These are phyloP conservation scores for Haliclona indistincta DNA, from an alignment of 37 sponge, comb jelly and placozoan genomes.

Conservation along the genomic window DNA sequence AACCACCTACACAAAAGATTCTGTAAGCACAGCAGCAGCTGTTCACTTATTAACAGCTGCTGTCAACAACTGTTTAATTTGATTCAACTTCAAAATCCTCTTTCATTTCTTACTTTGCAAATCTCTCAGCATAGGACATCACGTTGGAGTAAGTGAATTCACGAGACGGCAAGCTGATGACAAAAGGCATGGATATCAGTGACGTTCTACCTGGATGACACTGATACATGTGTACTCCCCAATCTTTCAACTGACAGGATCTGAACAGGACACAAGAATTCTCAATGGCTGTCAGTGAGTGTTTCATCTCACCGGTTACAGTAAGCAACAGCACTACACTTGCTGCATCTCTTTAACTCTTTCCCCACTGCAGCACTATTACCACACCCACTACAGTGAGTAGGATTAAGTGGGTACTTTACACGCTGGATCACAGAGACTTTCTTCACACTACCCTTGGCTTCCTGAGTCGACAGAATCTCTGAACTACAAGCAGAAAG, in stretches of 20 bases:
- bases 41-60: neutral
- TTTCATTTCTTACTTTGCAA: conserved; percentile 50
- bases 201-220: conserved; percentile 37
- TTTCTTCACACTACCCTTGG: conserved; percentile 14
- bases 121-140: conserved; percentile 35
- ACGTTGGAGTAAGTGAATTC: conserved; percentile 66
- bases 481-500: conserved; percentile 38
- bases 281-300: neutral
- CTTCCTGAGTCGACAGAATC: conserved; percentile 25
- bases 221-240: conserved; percentile 42
- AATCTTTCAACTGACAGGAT: conserved; percentile 62
- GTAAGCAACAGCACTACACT: conserved; percentile 73
- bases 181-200: conserved; percentile 71
- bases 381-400: conserved; percentile 53
- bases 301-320: conserved; percentile 50
- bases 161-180: conserved; percentile 68
- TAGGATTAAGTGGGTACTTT: conserved; percentile 23
- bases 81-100: neutral
- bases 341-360: conserved; percentile 59
- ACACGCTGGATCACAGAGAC: conserved; percentile 57
- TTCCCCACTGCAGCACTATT: neutral
- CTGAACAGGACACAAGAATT: neutral
- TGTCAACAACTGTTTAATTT: neutral
- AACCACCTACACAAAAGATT: neutral
- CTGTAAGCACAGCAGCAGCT: neutral